Conservation (phyloP, 1,140 invertebrate species). For the Carposina sasakii region DNA sequence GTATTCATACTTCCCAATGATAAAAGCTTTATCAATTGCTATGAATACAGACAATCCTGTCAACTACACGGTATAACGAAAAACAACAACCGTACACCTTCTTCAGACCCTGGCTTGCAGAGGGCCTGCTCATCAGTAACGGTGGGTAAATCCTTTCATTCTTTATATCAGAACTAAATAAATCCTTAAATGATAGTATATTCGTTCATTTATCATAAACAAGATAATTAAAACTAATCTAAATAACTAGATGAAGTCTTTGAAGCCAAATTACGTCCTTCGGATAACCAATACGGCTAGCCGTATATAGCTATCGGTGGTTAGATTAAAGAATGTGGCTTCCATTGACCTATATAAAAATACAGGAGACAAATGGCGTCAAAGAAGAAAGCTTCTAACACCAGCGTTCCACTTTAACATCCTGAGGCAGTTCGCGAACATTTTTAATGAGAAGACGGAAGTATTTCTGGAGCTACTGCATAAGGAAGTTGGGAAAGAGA, state of each 20-base stretch:
- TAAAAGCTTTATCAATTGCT: conserved; percentile 3
- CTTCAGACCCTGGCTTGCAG: conserved; percentile 73
- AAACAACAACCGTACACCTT: conserved; percentile 76
- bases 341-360: neutral
- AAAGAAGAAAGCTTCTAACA: conserved; percentile 83
- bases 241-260: neutral
- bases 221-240: neutral
- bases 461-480: conserved; percentile 28
- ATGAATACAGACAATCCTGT: conserved; percentile 68
- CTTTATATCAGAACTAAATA: neutral
- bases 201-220: neutral
- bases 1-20: conserved; percentile 6
- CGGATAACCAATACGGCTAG: neutral
- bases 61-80: conserved; percentile 72
- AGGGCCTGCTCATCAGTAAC: conserved; percentile 74
- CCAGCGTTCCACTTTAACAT: conserved; percentile 91
- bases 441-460: conserved; percentile 40
- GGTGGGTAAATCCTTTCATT: conserved; percentile 46
- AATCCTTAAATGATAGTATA: neutral
- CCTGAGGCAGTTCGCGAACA: conserved; percentile 78
- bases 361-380: conserved; percentile 82
- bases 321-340: neutral
- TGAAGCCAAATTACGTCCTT: neutral
- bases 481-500: conserved; percentile 20
- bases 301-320: neutral